Evolutionary conservation across 2,888 invertebrate genomes (phyloP).

Genomic region (Synanthedon tipuliformis): DNA sequence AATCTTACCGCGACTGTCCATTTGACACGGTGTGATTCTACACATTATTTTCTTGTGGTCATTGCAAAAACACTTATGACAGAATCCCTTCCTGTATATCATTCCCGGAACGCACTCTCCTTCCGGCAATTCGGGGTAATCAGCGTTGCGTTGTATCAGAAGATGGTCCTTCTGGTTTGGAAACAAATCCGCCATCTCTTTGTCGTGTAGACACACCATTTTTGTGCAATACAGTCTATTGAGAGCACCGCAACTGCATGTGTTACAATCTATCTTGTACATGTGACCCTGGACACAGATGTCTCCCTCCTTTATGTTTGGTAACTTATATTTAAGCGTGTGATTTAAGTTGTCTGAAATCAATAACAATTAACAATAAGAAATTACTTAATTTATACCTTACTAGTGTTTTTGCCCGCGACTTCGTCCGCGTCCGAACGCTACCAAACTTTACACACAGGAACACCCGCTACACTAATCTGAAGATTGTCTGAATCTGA

Average conservation of each 20-base stretch:
- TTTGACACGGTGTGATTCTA: slow-evolving; percentile 9
- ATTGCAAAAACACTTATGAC: slow-evolving; percentile 35
- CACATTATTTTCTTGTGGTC: slow-evolving; percentile 14
- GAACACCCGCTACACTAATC: too few relatives aligned
- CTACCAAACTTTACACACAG: too few relatives aligned
- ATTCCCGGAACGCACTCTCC: slow-evolving; percentile 31
- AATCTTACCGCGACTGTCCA: slow-evolving; percentile 10
- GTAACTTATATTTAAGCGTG: too few relatives aligned
- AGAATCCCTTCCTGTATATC: slow-evolving; percentile 22
- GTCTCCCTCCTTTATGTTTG: slow-evolving; percentile 26
- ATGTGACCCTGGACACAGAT: slow-evolving; percentile 25
- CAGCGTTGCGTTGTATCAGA: slow-evolving; percentile 4
- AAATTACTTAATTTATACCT: too few relatives aligned
- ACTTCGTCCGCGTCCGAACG: too few relatives aligned
- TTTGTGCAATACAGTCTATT: slow-evolving; percentile 43
- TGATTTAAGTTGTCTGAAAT: too few relatives aligned
- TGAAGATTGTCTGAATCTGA: too few relatives aligned
- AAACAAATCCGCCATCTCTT: neutral
- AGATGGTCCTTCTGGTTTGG: slow-evolving; percentile 1
- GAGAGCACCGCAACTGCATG: slow-evolving; percentile 29
- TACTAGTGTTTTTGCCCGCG: too few relatives aligned
- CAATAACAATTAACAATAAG: too few relatives aligned
- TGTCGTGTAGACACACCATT: slow-evolving; percentile 29
- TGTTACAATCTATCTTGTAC: slow-evolving; percentile 44
- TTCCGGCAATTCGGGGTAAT: slow-evolving; percentile 10